Base-by-base conservation (phyloP, 2,797 vertebrate species). In the Ctenopoma multispine region DNA sequence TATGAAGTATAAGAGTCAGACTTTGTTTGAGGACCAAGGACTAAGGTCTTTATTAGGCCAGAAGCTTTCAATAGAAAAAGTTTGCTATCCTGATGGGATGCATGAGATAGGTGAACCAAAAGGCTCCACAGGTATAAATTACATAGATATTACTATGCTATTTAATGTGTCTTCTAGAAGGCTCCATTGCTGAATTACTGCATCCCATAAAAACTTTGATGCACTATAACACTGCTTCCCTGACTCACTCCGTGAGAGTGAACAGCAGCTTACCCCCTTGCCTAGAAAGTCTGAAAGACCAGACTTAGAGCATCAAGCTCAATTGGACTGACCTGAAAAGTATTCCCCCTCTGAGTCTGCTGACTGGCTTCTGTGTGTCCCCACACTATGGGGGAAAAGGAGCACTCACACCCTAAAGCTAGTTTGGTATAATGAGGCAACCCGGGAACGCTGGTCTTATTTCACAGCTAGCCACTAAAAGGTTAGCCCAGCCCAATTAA, bases 401-500 rank as follows among this genome's bases (percentile, higher is more conserved):
- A 83, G 59, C 75, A 10, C 82, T 85, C 81, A 29, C 53, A 59
- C 81, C 82, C 89, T 77, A 90, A 85, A 90, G 84, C 83, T 59
- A 48, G 68, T 64, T 74, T 63, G 67, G 81, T 90, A 92, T 94
- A 94, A 94, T 94, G 92, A 93, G 92, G 87, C 88, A 64, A 86
- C 89, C 67, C 84, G 92, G 92, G 92, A 94, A 87, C 34, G 47
- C 75, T 80, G 83, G 86, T 85, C 82, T 77, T 87, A 83, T 80
- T 89, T 88, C 79, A 76, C 82, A 77, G 84, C 81, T 86, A 86
- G 87, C 72, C 80, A 90, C 88, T 67, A 74, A 94, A 95, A 95
- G 93, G 94, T 94, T 94, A 93, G 88, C 77, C 72, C 62, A 18
- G 82, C 85, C 92, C 91, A 94, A 95, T 95, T 95, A 94, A 94